Evolutionary conservation across 2,113 vertebrate genomes (phyloP).

Genomic region (Eira barbara): DNA sequence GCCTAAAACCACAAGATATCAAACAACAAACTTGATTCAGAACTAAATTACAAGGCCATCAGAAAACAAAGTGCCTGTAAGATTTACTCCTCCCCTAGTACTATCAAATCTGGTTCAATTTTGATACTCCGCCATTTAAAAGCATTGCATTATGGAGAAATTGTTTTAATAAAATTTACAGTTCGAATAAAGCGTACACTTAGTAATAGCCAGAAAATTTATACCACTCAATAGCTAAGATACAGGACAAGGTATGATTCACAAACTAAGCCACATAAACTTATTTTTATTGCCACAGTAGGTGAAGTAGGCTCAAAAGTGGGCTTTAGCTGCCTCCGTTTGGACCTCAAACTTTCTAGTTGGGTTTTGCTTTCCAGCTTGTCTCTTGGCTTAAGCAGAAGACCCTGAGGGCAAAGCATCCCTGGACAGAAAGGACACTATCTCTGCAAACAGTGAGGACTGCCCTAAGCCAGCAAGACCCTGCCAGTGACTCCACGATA

Average conservation of each 20-base stretch:
- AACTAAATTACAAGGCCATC: not conserved
- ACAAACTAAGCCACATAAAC: not conserved
- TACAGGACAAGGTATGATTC: not conserved
- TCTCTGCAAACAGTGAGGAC: not conserved
- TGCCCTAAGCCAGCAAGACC: not conserved
- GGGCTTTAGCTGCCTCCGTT: not conserved
- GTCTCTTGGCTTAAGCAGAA: not conserved
- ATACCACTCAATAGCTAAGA: not conserved
- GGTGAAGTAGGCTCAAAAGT: not conserved
- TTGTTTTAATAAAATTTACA: not conserved
- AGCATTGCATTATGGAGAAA: not conserved
- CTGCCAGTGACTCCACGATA: not conserved
- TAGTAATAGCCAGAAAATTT: not conserved
- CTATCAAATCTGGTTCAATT: not conserved
- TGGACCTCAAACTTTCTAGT: not conserved
- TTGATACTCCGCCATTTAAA: not conserved
- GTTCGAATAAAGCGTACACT: not conserved
- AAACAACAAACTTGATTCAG: not conserved
- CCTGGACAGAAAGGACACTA: not conserved
- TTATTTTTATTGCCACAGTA: not conserved
- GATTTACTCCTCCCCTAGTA: not conserved
- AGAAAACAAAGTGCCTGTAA: not conserved
- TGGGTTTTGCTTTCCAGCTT: not conserved
- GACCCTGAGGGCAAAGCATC: not conserved
- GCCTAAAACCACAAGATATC: slow-evolving; percentile 49